Evolutionary conservation across 2,113 vertebrate species (phyloP), one percentile per base, ranked within the genome.

Genomic region (Butastur rufipennis): DNA sequence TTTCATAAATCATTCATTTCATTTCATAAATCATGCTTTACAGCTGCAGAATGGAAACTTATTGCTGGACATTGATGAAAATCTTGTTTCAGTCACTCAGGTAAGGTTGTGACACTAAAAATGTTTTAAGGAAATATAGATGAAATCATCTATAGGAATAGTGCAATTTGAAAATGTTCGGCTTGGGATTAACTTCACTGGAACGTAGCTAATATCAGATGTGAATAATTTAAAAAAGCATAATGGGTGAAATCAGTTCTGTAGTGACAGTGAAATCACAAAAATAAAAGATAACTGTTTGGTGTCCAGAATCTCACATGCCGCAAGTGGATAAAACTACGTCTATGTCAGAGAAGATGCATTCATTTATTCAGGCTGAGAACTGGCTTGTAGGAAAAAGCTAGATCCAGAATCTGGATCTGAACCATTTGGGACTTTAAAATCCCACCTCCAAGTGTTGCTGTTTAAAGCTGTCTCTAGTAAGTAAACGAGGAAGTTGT

Each of bases 11-110:
- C 92, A 56, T 95, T 97, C 98, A 98, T 98, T 94, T 96, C 98
- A 98, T 97, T 96, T 98, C 98, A 98, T 98, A 94, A 86, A 94
- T 98, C 98, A 73, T 98, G 87, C 98, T 97, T 98, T 99, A 94
- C 98, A 98, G 98, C 99, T 99, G 96, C 98, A 99, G 99, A 99
- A 99, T 95, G 98, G 98, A 98, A 98, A 97, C 97, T 96, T 98
- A 95, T 98, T 99, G 77, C 90, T 98, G 98, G 98, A 99, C 97
- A 98, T 99, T 98, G 99, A 98, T 93, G 98, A 98, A 97, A 98
- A 98, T 96, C 97, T 99, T 98, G 97, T 87, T 85, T 97, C 97
- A 97, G 93, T 98, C 97, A 97, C 98, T 94, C 97, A 99, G 99
- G 99, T 99, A 99, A 99, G 99, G 91, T 67, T 72, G 89, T 83